These are phyloP conservation scores for Microctenopoma stevenorrisi DNA, from an alignment of 2,797 vertebrate species.

Conservation along the genomic window DNA sequence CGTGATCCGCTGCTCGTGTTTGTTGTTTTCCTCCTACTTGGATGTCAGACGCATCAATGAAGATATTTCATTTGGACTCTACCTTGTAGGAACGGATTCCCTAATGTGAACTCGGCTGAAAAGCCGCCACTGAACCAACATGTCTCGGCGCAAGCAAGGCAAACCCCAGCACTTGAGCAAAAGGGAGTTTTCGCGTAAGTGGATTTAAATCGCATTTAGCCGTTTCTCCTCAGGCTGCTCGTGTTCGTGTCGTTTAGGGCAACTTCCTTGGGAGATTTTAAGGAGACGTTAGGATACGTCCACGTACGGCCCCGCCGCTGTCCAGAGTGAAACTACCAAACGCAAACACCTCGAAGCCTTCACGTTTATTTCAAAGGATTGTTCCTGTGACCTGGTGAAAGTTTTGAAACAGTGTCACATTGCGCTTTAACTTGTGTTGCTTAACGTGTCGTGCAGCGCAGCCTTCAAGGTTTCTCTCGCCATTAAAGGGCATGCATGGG, in stretches of 20 bases:
- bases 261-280: slow-evolving; percentile 43
- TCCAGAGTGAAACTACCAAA: slow-evolving; percentile 65
- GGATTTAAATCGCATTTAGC: slow-evolving; percentile 65
- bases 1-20: slow-evolving; percentile 89
- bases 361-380: slow-evolving; percentile 9
- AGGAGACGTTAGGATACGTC: slow-evolving; percentile 43
- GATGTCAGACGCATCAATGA: slow-evolving; percentile 97
- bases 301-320: slow-evolving; percentile 61
- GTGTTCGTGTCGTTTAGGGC: slow-evolving; percentile 12
- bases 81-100: slow-evolving; percentile 92
- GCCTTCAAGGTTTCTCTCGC: slow-evolving; percentile 69
- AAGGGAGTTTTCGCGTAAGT: slow-evolving; percentile 99
- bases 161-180: slow-evolving; percentile 99
- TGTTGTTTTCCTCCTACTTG: slow-evolving; percentile 72
- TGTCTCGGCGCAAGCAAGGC: slow-evolving; percentile 99
- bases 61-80: slow-evolving; percentile 94
- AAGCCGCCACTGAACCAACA: slow-evolving; percentile 88
- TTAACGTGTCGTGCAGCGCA: slow-evolving; percentile 53
- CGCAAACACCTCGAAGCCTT: slow-evolving; percentile 15
- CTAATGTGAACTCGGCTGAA: slow-evolving; percentile 95
- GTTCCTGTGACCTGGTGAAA: slow-evolving; percentile 23
- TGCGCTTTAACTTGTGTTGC: slow-evolving; percentile 33
- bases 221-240: slow-evolving; percentile 17
- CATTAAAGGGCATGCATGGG: slow-evolving; percentile 75
- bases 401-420: slow-evolving; percentile 42